A percentile compares a stretch with the other conserved stretches of the same genome.
phyloP scores from a whole-genome alignment of 2,888 invertebrate species.

The Parnassius orleans region DNA sequence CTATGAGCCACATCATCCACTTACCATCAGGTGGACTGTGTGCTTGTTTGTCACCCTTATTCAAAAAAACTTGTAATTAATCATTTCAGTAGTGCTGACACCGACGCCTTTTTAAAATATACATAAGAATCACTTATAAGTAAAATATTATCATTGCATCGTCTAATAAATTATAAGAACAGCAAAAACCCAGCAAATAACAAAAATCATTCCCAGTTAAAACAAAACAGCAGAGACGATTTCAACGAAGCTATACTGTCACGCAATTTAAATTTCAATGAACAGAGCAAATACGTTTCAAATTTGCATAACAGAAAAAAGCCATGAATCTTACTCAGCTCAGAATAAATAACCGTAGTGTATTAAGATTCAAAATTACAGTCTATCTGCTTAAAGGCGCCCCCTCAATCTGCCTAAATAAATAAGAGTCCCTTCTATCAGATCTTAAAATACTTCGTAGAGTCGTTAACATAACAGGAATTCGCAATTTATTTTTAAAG shows the following conservation, averaged over 20 bases:
- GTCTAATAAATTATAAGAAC: no score
- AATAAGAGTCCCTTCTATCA: slow-evolving; percentile 59
- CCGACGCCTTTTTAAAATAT: no score
- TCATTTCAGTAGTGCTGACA: no score
- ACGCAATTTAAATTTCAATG: slow-evolving; percentile 49
- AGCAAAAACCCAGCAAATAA: no score
- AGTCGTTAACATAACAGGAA: slow-evolving; percentile 69
- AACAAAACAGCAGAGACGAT: slow-evolving; percentile 11
- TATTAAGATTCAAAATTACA: slow-evolving; percentile 73
- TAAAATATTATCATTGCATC: no score
- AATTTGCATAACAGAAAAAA: slow-evolving; percentile 51
- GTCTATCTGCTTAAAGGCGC: slow-evolving; percentile 62
- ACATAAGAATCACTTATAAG: no score
- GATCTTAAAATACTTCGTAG: slow-evolving; percentile 50
- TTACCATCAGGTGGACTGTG: no score
- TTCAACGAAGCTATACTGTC: slow-evolving; percentile 35
- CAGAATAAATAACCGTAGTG: slow-evolving; percentile 71
- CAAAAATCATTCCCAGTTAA: no score
- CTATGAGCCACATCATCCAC: no score
- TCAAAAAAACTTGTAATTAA: no score
- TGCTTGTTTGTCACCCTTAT: no score
- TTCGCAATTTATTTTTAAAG: slow-evolving; percentile 56
- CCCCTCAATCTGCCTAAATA: slow-evolving; percentile 52
- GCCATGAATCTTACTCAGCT: slow-evolving; percentile 61
- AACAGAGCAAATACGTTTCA: slow-evolving; percentile 38